phyloP scores from a whole-genome alignment of 2,888 invertebrate species.

The Abrostola triplasia region DNA sequence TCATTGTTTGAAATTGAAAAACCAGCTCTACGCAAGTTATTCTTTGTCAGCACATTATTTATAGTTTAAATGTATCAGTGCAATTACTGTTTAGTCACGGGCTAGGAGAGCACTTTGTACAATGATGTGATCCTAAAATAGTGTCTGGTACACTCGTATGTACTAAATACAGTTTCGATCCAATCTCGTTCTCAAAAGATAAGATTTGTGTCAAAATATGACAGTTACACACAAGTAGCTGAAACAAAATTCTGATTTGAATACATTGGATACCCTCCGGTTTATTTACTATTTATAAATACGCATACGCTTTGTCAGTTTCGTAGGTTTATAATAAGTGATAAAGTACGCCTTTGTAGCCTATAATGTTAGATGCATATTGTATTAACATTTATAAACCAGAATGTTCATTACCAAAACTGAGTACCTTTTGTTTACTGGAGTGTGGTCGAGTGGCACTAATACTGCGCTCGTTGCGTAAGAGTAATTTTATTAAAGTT shows the following conservation, averaged over 20 bases:
- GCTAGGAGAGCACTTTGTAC: background rate
- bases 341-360: background rate
- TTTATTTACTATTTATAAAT: no score
- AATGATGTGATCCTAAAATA: slow-evolving; percentile 14
- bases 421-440: background rate
- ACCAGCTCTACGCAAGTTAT: slow-evolving; percentile 18
- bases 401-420: background rate
- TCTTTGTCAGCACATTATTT: slow-evolving; percentile 36
- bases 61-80: slow-evolving; percentile 33
- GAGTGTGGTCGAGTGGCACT: slow-evolving; percentile 9
- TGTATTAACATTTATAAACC: background rate
- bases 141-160: background rate
- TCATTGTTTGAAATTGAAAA: no score
- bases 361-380: background rate
- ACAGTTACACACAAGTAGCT: no score
- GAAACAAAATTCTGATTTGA: no score
- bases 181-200: no score
- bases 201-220: no score
- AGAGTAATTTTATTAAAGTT: slow-evolving; percentile 38
- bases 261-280: no score
- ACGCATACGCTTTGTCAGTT: no score
- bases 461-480: slow-evolving; percentile 27
- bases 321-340: no score
- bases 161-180: no score
- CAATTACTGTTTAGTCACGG: slow-evolving; percentile 18